Evolutionary conservation across 2,888 invertebrate species (phyloP).

Genomic region (Hoplodrina blanda): DNA sequence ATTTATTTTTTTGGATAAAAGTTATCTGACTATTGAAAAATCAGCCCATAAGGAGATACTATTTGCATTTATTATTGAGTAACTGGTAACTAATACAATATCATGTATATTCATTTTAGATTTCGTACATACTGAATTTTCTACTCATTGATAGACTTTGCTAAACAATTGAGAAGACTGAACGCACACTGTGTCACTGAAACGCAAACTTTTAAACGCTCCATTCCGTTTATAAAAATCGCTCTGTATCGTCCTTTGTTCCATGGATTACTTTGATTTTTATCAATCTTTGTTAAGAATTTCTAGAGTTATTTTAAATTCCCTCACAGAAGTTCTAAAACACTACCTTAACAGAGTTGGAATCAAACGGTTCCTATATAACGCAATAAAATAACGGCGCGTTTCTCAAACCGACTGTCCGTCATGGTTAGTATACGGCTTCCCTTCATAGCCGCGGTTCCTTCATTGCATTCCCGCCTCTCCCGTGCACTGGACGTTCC

Average conservation of each 20-base stretch:
- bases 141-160: constrained; percentile 54
- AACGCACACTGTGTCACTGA: constrained; percentile 37
- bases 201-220: constrained; percentile 15
- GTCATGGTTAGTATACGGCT: constrained; percentile 66
- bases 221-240: background rate
- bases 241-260: background rate
- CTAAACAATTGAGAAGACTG: constrained; percentile 52
- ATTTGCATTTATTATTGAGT: constrained; percentile 7
- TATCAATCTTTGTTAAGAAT: too few relatives aligned
- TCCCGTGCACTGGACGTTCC: constrained; percentile 67
- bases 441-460: constrained; percentile 67
- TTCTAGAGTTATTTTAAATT: too few relatives aligned
- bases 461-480: constrained; percentile 74
- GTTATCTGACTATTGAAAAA: too few relatives aligned
- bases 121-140: constrained; percentile 53
- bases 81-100: constrained; percentile 14
- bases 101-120: constrained; percentile 19
- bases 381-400: constrained; percentile 37
- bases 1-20: too few relatives aligned
- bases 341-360: background rate
- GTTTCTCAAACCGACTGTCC: constrained; percentile 59
- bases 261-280: background rate
- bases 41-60: too few relatives aligned
- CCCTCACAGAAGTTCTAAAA: background rate
- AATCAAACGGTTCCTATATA: constrained; percentile 5